Conservation (phyloP, 2,797 vertebrate genomes). For the Sorex maritimensis region DNA sequence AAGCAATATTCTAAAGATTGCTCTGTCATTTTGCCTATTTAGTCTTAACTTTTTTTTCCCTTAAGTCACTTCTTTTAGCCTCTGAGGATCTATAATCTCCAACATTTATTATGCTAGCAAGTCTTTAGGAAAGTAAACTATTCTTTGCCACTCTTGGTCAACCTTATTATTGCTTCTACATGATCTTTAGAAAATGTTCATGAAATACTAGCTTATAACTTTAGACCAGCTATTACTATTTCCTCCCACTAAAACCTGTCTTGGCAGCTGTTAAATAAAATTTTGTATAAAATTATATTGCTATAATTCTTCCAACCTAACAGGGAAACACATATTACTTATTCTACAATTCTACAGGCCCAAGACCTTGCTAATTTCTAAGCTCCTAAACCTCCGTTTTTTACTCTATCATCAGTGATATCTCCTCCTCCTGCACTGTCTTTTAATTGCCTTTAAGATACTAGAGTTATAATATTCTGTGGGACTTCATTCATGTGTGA, state of each 20-base stretch:
- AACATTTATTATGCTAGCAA: conserved; percentile 14
- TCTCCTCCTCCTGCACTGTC: neutral
- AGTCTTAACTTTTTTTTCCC: neutral
- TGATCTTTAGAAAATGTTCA: conserved; percentile 69
- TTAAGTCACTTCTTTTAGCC: conserved; percentile 21
- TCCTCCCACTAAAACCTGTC: conserved; percentile 48
- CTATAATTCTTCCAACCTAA: neutral
- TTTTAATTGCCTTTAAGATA: conserved; percentile 10
- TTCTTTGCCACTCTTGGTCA: conserved; percentile 29
- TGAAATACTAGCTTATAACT: conserved; percentile 68
- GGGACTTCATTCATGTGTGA: too few relatives aligned
- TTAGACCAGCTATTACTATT: conserved; percentile 37
- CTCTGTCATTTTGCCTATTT: neutral
- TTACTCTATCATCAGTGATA: neutral
- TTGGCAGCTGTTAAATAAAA: conserved; percentile 59
- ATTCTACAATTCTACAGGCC: neutral
- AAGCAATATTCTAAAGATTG: neutral
- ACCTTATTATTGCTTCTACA: conserved; percentile 66
- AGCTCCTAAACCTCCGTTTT: conserved; percentile 1
- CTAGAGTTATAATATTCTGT: too few relatives aligned
- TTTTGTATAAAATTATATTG: neutral
- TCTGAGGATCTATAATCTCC: conserved; percentile 37
- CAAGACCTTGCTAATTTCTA: neutral
- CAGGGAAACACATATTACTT: neutral
- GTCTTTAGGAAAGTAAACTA: conserved; percentile 65